Evolutionary conservation across 1,140 invertebrate genomes (phyloP), one percentile per base, ranked within the genome.

Genomic region (Sitophilus oryzae): DNA sequence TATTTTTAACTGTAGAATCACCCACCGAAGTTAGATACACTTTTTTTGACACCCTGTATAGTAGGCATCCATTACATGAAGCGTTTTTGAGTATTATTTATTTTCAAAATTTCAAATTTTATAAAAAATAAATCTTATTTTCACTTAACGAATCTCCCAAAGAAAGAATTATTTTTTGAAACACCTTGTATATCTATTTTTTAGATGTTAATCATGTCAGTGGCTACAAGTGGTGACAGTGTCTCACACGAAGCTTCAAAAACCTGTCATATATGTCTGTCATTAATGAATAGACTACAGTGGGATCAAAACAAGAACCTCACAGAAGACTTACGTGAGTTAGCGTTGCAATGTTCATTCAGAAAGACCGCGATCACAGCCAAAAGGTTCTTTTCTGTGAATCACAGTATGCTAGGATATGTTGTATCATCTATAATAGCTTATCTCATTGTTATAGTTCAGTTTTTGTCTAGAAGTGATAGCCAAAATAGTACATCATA

Each of bases 371-470:
- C 14, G 14, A 41, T 41, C 14, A n/a, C 38, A 9, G 38, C 38
- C 10, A 41, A 41, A 41, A 10, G 38, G 15, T 41, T 41, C 15
- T 41, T 41, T 41, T 16, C 38, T 41, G 15, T 41, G 15, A 41
- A 41, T 41, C 38, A 41, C 18, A 41, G 9, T 19, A 14, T 41
- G 18, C 38, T 41, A 41, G 38, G 38, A 9, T 9, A 9, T 41
- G 14, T 41, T 15, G 9, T 41, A 9, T 41, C 38, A 15, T 41
- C 38, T 15, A 41, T 41, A 19, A 15, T 41, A 9, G 9, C 38
- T 15, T 41, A 41, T 41, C 14, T 41, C 8, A 41, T 41, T 41
- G 18, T 41, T 16, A 41, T 16, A 16, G 15, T 41, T 15, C 38
- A 41, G 18, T 41, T 41, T 41, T 15, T 41, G 11, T 30, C 25